These are phyloP conservation scores for Epirrhoe tristata DNA, from an alignment of 2,888 invertebrate genomes.

Conservation along the genomic window DNA sequence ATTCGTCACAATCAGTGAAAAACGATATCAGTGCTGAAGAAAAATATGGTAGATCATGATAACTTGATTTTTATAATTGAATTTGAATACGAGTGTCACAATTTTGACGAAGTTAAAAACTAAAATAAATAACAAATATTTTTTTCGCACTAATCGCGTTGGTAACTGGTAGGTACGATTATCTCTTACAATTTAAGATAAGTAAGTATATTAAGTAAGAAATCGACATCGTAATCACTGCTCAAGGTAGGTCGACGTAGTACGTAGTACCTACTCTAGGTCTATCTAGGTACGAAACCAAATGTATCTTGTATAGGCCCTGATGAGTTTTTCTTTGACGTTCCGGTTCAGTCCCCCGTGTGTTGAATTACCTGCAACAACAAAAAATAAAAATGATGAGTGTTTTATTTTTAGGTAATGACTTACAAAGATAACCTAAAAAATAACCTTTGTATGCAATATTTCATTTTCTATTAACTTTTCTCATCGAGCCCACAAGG, in stretches of 20 bases:
- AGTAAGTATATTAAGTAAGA: slow-evolving; percentile 1
- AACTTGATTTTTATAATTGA: neutral
- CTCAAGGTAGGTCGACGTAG: too few species aligned
- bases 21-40: slow-evolving; percentile 22
- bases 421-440: neutral
- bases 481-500: too few species aligned
- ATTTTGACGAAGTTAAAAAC: slow-evolving; percentile 6
- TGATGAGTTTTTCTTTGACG: neutral
- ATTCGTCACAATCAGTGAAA: slow-evolving; percentile 22
- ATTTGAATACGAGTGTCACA: slow-evolving; percentile 6
- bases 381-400: slow-evolving; percentile 15
- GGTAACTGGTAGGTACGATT: slow-evolving; percentile 7
- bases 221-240: neutral
- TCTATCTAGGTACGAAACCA: neutral
- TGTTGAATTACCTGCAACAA: slow-evolving; percentile 29
- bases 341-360: neutral
- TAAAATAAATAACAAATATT: neutral
- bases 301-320: neutral
- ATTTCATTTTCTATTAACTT: too few species aligned
- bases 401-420: slow-evolving; percentile 6
- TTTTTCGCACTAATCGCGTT: slow-evolving; percentile 29
- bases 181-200: neutral
- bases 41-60: neutral
- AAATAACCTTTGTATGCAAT: too few species aligned
- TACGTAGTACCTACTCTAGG: too few species aligned